Conservation (phyloP, 2,888 invertebrate species). For the Mythimna ferrago region DNA sequence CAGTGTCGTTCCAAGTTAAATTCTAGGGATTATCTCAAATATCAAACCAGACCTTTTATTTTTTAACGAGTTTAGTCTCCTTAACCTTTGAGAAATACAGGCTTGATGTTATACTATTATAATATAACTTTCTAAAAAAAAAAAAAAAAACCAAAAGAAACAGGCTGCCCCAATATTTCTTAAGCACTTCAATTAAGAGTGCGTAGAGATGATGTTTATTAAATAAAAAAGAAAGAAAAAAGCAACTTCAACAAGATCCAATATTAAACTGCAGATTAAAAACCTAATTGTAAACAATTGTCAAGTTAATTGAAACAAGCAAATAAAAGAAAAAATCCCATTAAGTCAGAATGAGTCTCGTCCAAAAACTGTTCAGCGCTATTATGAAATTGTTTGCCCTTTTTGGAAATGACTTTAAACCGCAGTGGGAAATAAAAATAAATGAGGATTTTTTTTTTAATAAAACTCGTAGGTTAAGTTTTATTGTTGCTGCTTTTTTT, state of each 20-base stretch:
- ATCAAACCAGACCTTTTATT: too few relatives aligned
- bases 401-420: conserved; percentile 34
- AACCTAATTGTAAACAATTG: conserved; percentile 46
- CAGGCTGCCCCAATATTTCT: conserved; percentile 11
- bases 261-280: conserved; percentile 44
- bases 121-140: conserved; percentile 2
- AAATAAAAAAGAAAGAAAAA: conserved; percentile 21
- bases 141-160: conserved; percentile 3
- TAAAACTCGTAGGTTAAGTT: background rate
- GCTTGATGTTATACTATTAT: background rate
- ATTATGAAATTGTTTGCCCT: conserved; percentile 28
- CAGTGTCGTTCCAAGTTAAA: too few relatives aligned
- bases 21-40: too few relatives aligned
- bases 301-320: conserved; percentile 42
- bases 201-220: conserved; percentile 12
- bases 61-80: too few relatives aligned
- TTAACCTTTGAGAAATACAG: background rate
- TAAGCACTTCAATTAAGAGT: conserved; percentile 17
- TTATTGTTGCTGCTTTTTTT: conserved; percentile 9
- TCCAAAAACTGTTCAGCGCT: conserved; percentile 19
- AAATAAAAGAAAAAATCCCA: conserved; percentile 39
- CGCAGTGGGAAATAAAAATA: conserved; percentile 35
- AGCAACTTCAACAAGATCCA: conserved; percentile 15
- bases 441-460: conserved; percentile 20
- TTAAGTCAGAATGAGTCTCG: conserved; percentile 25